phyloP scores from a whole-genome alignment of 2,888 invertebrate genomes.

The Pachliopta kotzebuea region DNA sequence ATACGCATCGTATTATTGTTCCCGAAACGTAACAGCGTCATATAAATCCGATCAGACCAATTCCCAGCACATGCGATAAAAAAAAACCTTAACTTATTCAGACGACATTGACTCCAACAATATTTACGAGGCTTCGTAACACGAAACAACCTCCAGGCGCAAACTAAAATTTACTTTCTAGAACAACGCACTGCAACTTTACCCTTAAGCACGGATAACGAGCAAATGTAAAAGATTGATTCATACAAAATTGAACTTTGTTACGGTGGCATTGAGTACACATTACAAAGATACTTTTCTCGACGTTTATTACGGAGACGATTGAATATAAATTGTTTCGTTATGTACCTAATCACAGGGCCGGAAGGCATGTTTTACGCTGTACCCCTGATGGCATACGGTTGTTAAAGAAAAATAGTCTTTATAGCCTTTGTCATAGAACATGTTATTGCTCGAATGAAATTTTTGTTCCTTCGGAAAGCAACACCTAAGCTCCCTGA shows the following conservation, averaged over 20 bases:
- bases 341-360: slow-evolving; percentile 59
- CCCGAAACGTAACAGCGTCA: slow-evolving; percentile 29
- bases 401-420: slow-evolving; percentile 45
- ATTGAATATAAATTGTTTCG: slow-evolving; percentile 62
- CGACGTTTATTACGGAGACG: slow-evolving; percentile 37
- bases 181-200: slow-evolving; percentile 27
- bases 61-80: slow-evolving; percentile 54
- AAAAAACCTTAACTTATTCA: slow-evolving; percentile 58
- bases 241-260: slow-evolving; percentile 40
- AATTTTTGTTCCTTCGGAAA: slow-evolving; percentile 12
- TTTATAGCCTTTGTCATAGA: slow-evolving; percentile 42
- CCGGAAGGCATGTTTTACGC: slow-evolving; percentile 56
- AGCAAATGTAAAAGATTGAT: slow-evolving; percentile 31
- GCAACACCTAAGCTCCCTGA: slow-evolving; percentile 6
- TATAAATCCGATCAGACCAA: slow-evolving; percentile 58
- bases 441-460: slow-evolving; percentile 33
- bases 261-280: slow-evolving; percentile 37
- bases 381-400: slow-evolving; percentile 30
- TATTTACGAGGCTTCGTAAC: slow-evolving; percentile 51
- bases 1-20: slow-evolving; percentile 23
- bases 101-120: slow-evolving; percentile 39
- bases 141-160: slow-evolving; percentile 44
- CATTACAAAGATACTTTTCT: slow-evolving; percentile 38
- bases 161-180: slow-evolving; percentile 40
- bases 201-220: slow-evolving; percentile 25